Evolutionary conservation across 2,113 vertebrate genomes (phyloP).

Genomic region (Gila orcuttii): DNA sequence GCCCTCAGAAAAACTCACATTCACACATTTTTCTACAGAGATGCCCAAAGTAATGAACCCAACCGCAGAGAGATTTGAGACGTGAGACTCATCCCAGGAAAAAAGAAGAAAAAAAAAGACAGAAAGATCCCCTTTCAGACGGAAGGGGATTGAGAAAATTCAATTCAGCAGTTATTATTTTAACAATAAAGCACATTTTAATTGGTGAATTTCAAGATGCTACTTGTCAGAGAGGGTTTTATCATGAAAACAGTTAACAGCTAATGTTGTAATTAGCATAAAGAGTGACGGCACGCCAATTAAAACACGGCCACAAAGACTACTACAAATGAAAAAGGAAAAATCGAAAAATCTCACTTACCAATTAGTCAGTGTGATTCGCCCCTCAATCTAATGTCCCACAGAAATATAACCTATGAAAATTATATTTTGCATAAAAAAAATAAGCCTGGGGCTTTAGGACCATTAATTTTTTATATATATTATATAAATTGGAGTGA

Average conservation of each 20-base stretch:
- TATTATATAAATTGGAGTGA: not conserved
- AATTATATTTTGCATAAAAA: not conserved
- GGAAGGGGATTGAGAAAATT: not conserved
- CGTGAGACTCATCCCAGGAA: not conserved
- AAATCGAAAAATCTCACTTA: not conserved
- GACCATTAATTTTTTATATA: too few species aligned
- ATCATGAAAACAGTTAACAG: not conserved
- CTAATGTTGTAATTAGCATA: not conserved
- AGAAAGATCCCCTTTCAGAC: not conserved
- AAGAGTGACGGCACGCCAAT: not conserved
- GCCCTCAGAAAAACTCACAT: not conserved
- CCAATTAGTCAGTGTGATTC: not conserved
- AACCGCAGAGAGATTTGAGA: not conserved
- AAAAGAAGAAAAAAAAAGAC: not conserved
- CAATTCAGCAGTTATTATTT: not conserved
- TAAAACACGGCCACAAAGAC: not conserved
- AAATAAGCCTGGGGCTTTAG: not conserved
- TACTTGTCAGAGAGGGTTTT: not conserved
- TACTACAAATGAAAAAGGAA: not conserved
- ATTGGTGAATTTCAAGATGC: not conserved
- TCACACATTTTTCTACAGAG: not conserved
- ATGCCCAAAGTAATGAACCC: not conserved
- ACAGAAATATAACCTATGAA: not conserved
- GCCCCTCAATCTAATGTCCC: not conserved
- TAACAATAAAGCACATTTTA: not conserved